These are phyloP conservation scores for Pelecanoides urinatrix DNA, from an alignment of 2,113 vertebrate species.

Conservation along the genomic window DNA sequence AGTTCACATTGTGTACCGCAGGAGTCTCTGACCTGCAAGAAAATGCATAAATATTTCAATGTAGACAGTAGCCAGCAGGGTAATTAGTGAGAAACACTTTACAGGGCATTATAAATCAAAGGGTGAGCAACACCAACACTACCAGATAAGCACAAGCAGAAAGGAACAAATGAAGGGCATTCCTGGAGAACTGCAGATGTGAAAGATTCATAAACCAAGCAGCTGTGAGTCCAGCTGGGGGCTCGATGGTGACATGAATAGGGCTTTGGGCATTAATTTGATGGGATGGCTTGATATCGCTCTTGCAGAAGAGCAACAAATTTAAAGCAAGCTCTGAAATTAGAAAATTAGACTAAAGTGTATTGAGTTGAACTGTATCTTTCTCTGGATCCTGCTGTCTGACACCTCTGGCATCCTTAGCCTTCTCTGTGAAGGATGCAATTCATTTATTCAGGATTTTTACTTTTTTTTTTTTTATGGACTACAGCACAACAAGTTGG, in stretches of 20 bases:
- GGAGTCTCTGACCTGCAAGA: slow-evolving; percentile 18
- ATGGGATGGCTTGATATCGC: background rate
- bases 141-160: background rate
- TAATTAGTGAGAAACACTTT: slow-evolving; percentile 5
- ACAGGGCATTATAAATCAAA: background rate
- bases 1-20: slow-evolving; percentile 10
- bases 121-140: background rate
- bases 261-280: slow-evolving; percentile 30
- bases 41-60: slow-evolving; percentile 33
- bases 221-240: slow-evolving; percentile 43
- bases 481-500: background rate
- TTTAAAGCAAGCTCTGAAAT: slow-evolving; percentile 6
- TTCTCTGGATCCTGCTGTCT: background rate
- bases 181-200: slow-evolving; percentile 33
- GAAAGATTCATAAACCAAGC: slow-evolving; percentile 28
- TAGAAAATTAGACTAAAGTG: background rate
- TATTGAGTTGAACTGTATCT: background rate
- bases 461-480: background rate
- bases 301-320: background rate
- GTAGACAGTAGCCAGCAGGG: background rate
- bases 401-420: background rate
- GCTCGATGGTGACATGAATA: background rate
- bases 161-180: slow-evolving; percentile 29
- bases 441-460: background rate
- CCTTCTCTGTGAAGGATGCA: background rate